Percentiles rank a stretch among this genome's conserved stretches.
Evolutionary conservation across 2,797 vertebrate species (phyloP).

Genomic region (Pipistrellus nathusii): DNA sequence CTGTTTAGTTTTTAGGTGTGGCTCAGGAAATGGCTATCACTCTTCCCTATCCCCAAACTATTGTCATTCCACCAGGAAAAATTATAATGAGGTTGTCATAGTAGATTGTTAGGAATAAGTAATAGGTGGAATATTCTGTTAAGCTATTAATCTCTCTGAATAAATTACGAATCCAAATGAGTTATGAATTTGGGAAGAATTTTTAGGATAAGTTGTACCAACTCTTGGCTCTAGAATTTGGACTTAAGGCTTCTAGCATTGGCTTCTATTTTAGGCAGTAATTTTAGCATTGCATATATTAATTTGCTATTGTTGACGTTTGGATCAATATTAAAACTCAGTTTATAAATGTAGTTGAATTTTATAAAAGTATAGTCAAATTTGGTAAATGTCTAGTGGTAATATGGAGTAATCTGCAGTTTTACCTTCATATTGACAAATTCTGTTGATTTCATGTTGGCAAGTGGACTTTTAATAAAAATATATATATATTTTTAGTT

Average conservation of each 20-base stretch:
- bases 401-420: not conserved
- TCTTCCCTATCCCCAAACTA: not conserved
- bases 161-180: not conserved
- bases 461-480: not conserved
- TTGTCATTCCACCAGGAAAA: not conserved
- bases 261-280: not conserved
- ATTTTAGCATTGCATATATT: conserved; percentile 28
- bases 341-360: not conserved
- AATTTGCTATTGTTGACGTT: conserved; percentile 40
- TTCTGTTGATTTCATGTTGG: not conserved
- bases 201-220: conserved; percentile 18
- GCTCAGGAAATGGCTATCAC: not conserved
- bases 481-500: not conserved
- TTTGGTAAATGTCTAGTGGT: not conserved
- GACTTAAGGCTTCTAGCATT: not conserved
- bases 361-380: conserved; percentile 34
- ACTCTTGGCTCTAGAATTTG: not conserved
- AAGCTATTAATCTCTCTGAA: not conserved
- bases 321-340: not conserved
- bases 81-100: not conserved
- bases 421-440: conserved; percentile 41
- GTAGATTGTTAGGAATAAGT: conserved; percentile 19
- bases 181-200: not conserved
- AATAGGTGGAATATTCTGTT: not conserved
- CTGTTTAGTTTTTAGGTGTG: not conserved